A percentile compares a stretch with the other conserved stretches of the same genome.
Conservation (phyloP, 2,113 vertebrate genomes). For the Mungos mungo region DNA sequence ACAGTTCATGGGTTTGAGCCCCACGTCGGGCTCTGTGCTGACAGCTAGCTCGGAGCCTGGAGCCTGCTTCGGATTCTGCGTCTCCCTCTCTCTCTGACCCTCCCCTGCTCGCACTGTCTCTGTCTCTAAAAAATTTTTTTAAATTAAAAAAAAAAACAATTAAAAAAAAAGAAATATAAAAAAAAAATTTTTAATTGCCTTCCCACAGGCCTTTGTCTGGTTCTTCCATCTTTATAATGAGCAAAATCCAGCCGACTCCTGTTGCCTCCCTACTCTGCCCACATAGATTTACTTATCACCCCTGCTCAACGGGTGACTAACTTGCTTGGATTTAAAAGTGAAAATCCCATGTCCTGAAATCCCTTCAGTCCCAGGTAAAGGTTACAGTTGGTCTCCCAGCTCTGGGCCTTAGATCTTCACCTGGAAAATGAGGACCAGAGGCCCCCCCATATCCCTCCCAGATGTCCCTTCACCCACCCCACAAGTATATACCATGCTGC, state of each 20-base stretch:
- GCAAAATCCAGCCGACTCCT: not conserved
- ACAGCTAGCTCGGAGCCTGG: too few relatives aligned
- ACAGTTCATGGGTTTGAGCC: too few relatives aligned
- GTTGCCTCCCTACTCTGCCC: not conserved
- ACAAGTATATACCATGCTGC: not conserved
- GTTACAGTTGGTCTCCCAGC: not conserved
- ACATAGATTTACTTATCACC: not conserved
- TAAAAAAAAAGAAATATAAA: too few relatives aligned
- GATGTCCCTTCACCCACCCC: not conserved
- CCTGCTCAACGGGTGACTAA: not conserved
- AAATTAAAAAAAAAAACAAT: too few relatives aligned
- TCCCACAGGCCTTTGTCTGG: not conserved
- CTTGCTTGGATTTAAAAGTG: constrained; percentile 7
- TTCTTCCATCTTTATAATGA: not conserved
- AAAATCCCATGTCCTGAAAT: not conserved
- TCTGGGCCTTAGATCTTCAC: not conserved
- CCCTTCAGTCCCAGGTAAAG: not conserved
- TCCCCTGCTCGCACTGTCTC: too few relatives aligned
- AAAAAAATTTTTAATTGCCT: not conserved
- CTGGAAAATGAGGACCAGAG: not conserved
- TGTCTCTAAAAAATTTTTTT: too few relatives aligned
- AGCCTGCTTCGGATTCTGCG: too few relatives aligned
- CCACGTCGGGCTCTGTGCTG: too few relatives aligned
- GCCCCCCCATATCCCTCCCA: not conserved
- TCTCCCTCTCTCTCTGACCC: too few relatives aligned